Evolutionary conservation across 1,140 invertebrate genomes (phyloP).

Genomic region (Gonatopus flavifemur): DNA sequence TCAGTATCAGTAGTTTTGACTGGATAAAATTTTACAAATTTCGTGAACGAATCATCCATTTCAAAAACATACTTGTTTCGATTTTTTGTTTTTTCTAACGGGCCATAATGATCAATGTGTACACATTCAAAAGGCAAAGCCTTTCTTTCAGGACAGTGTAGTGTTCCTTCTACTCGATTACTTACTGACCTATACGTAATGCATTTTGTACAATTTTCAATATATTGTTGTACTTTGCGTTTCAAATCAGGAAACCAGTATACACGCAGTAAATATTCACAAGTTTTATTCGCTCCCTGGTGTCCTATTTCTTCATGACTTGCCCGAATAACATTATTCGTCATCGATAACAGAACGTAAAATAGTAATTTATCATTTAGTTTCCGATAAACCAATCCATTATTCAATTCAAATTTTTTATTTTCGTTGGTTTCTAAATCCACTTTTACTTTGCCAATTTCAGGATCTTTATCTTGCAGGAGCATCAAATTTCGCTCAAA

Average conservation of each 20-base stretch:
- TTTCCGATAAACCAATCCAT: not conserved
- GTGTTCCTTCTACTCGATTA: not conserved
- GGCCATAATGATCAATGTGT: not conserved
- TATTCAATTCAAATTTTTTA: not conserved
- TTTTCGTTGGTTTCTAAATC: not conserved
- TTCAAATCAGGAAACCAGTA: not conserved
- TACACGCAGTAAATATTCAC: not conserved
- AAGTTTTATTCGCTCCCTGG: not conserved
- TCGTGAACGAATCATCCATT: not conserved
- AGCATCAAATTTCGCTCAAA: not conserved
- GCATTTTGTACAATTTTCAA: not conserved
- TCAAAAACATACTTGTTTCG: not conserved
- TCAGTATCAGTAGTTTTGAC: not conserved
- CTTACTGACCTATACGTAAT: not conserved
- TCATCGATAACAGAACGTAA: not conserved
- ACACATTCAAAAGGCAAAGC: not conserved
- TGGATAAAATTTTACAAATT: not conserved
- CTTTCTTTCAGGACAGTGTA: not conserved
- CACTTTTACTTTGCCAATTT: not conserved
- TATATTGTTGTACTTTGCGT: not conserved
- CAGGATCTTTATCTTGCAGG: not conserved
- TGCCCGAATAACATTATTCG: not conserved
- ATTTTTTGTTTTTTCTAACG: not conserved
- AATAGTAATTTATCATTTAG: not conserved
- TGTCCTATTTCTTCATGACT: not conserved